Base-by-base conservation (phyloP, 2,888 invertebrate genomes). In the Drosophila lacicola region DNA sequence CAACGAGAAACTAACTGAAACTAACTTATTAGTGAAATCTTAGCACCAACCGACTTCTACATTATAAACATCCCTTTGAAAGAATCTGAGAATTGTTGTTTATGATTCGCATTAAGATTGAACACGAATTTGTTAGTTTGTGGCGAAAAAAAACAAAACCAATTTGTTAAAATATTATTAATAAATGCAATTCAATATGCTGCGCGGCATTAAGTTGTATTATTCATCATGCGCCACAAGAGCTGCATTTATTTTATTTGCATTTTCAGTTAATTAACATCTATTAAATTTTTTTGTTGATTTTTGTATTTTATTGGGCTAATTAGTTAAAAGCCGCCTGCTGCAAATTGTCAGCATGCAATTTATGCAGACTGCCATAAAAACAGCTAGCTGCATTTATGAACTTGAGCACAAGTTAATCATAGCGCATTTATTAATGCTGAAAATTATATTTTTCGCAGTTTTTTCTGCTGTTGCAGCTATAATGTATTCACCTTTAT, bases 401-500 rank as follows among this genome's bases (percentile, higher is more conserved):
- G 13, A 49, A 19, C 34, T 49, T 36, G 36, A 49, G 34, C 36
- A 19, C 34, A 50, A 36, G 49, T 36, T 50, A 36, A 50, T 50
- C 34, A 29, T 8, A 50, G 49, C 10, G 49, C 13, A 50, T 29
- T 29, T 8, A 21, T 34, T n/a, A 36, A 2, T 36, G 13, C 10
- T n/a, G 10, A 9, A n/a, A 37, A 37, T 51, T 14, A 25, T 37
- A 13, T 33, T 33, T 9, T 19, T 53, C 13, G 4, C 39, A 3
- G 10, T 2, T 34, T 21, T n/a, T 13, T 17, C 10, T n/a, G 8
- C 19, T 11, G 2, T 39, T n/a, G 19, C 8, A 11, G 2, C 5
- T 11, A 41, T 61, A 14, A 45, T 41, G 56, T 62, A 74, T 71
- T 78, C 74, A 78, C 78, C 78, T 74, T 70, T 61, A 61, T 47